These are phyloP conservation scores for Sphaerodactylus townsendi DNA, from an alignment of 2,113 vertebrate genomes.

Conservation along the genomic window DNA sequence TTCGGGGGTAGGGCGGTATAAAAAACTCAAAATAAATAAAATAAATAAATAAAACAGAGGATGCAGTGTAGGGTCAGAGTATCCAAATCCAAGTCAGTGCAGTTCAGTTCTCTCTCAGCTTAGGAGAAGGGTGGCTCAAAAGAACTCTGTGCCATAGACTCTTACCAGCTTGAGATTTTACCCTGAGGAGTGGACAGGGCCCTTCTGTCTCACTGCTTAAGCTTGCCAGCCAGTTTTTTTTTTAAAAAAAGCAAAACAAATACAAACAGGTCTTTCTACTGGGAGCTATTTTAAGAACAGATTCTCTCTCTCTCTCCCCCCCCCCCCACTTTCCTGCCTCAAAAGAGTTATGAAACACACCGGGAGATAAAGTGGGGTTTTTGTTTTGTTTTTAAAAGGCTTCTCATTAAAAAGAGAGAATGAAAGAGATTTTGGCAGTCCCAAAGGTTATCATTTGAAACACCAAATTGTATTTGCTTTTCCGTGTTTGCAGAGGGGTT, in stretches of 20 bases:
- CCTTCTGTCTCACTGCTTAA: slow-evolving; percentile 3
- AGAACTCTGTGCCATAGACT: not conserved
- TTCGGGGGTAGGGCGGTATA: too few species aligned
- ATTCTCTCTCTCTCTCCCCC: too few species aligned
- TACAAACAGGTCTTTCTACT: not conserved
- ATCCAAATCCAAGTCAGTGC: too few species aligned
- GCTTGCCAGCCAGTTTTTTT: not conserved
- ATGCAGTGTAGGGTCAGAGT: not conserved
- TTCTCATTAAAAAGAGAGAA: not conserved
- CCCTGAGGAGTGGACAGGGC: not conserved
- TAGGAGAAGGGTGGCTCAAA: not conserved
- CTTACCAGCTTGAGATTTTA: not conserved
- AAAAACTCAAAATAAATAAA: too few species aligned
- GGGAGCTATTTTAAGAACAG: not conserved
- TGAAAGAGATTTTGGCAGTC: not conserved
- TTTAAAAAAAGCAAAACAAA: not conserved
- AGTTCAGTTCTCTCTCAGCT: not conserved
- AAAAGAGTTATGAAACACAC: not conserved
- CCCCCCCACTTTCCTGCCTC: rapidly evolving
- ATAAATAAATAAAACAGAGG: too few species aligned
- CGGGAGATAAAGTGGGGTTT: not conserved
- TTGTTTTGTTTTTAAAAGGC: slow-evolving; percentile 13
- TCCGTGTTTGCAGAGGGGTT: not conserved
- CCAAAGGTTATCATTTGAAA: not conserved
- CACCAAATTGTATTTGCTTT: not conserved